Evolutionary conservation across 2,113 vertebrate genomes (phyloP).

Genomic region (Alethe castanea): DNA sequence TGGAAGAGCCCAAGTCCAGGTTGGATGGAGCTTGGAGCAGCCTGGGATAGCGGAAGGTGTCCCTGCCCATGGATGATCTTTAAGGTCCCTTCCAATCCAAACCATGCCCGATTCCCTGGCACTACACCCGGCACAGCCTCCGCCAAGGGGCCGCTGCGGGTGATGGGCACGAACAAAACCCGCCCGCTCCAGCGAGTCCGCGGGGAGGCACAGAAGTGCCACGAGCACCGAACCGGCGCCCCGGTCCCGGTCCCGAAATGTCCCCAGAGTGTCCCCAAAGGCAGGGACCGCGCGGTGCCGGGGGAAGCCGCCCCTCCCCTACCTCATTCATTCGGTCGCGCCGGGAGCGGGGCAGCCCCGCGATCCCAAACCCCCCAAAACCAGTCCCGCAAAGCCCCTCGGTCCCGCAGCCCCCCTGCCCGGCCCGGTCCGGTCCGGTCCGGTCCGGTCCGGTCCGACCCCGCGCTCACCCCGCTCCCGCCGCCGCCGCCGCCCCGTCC

Average conservation of each 20-base stretch:
- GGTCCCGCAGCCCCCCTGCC: too few species aligned
- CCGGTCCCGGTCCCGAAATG: too few species aligned
- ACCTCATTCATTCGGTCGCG: not conserved
- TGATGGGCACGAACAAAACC: not conserved
- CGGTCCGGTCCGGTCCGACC: too few species aligned
- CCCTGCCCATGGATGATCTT: not conserved
- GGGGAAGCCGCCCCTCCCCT: not conserved
- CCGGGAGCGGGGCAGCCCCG: not conserved
- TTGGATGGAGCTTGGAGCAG: rapidly evolving
- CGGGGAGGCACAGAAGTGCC: not conserved
- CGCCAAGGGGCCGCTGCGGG: not conserved
- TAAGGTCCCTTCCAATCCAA: too few species aligned
- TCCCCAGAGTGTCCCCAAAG: not conserved
- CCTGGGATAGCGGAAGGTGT: rapidly evolving
- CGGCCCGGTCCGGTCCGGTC: too few species aligned
- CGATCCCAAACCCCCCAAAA: not conserved
- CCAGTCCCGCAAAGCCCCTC: rapidly evolving
- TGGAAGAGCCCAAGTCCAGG: not conserved
- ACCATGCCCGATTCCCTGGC: not conserved
- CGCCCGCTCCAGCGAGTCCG: not conserved
- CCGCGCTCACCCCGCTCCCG: not conserved
- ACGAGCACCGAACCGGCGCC: not conserved
- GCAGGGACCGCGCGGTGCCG: not conserved
- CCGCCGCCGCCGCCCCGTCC: not conserved
- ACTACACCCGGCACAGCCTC: not conserved